phyloP scores from a whole-genome alignment of 2,113 vertebrate genomes.

The Rhabdomys dilectus region DNA sequence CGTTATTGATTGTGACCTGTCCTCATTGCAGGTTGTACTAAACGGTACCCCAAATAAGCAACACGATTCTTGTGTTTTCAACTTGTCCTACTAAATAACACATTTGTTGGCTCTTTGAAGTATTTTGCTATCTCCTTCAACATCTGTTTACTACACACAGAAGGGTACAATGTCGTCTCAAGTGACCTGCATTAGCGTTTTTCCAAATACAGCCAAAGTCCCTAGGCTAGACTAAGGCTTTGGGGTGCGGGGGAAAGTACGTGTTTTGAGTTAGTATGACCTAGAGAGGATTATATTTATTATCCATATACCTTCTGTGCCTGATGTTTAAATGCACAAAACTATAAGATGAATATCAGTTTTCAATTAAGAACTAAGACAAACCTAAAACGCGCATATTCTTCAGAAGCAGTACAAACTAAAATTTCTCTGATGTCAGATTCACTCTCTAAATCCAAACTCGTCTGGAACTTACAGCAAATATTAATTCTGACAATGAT shows the following conservation, averaged over 20 bases:
- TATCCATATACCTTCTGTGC: neutral
- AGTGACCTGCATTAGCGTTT: neutral
- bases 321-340: neutral
- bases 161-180: neutral
- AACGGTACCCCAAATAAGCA: neutral
- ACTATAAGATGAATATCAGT: neutral
- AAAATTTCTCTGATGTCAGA: neutral
- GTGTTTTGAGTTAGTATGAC: neutral
- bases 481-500: neutral
- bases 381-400: neutral
- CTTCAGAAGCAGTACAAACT: neutral
- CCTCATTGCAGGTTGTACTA: neutral
- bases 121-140: neutral
- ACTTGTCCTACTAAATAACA: neutral
- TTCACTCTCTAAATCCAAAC: neutral
- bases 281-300: neutral
- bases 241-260: neutral
- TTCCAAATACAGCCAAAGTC: neutral
- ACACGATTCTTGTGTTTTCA: neutral
- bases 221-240: neutral
- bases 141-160: neutral
- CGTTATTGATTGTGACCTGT: neutral
- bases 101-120: neutral
- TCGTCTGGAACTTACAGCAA: slow-evolving; percentile 19
- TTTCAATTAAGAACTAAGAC: slow-evolving; percentile 1